Base-by-base conservation (phyloP, 1,140 invertebrate genomes). In the Homarus americanus region DNA sequence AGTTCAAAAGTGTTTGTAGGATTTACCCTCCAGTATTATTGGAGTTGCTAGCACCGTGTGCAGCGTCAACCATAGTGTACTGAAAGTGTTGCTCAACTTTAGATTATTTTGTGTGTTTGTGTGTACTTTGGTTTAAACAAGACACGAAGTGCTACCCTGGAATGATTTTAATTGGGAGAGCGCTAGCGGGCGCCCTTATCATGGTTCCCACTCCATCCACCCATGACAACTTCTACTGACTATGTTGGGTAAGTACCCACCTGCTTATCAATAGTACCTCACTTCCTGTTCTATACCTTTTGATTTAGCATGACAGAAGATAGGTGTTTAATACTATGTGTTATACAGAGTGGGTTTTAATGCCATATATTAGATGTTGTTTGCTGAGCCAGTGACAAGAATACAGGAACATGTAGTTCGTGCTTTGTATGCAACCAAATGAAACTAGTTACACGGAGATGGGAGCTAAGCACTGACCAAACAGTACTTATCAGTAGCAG, bases 231-330 rank as follows among this genome's bases (percentile, higher is more conserved):
- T 82, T 88, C 76, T 88, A 12, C 86, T 88, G 86, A 88, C 38
- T 82, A 88, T 88, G 86, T 88, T 88, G 86, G 86, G 86, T 88
- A 72, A 80, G 86, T 88, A 86, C 41, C n/a, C 15, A 73, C 10
- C 3, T 76, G 9, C 38, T 24, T 76, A n/a, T 5, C 4, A 69
- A 24, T 69, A 24, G 5, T 69, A 69, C 66, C 5, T 69, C 66
- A 24, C 66, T 9, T 32, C 20, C 32, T 32, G 24, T 24, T n/a
- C 66, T n/a, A n/a, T n/a, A n/a, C n/a, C n/a, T n/a, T n/a, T n/a
- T n/a, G n/a, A n/a, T n/a, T n/a, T n/a, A n/a, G n/a, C n/a, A n/a
- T n/a, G n/a, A n/a, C n/a, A n/a, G n/a, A n/a, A n/a, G n/a, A n/a
- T n/a, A n/a, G n/a, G n/a, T n/a, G n/a, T n/a, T n/a, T n/a, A n/a